Evolutionary conservation across 2,113 vertebrate genomes (phyloP).

Genomic region (Catagonus wagneri): DNA sequence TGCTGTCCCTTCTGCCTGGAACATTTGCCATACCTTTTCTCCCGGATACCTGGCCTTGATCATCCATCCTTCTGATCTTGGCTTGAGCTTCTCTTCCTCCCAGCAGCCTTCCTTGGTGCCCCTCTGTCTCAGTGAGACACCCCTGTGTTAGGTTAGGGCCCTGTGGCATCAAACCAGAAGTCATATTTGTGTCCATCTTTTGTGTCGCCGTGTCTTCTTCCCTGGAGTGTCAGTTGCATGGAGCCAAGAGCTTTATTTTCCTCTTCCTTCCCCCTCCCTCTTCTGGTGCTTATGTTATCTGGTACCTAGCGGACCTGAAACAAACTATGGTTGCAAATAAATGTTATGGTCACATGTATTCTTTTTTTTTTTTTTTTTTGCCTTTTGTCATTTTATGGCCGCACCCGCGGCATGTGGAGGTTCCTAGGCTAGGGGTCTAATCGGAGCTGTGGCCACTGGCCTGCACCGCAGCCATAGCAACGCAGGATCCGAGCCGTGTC

Average conservation of each 20-base stretch:
- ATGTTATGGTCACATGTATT: background rate
- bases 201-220: background rate
- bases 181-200: background rate
- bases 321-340: background rate
- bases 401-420: too few species aligned
- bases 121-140: background rate
- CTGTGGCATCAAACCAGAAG: background rate
- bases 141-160: background rate
- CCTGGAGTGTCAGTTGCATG: background rate
- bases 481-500: too few species aligned
- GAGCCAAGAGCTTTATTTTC: background rate
- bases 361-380: too few species aligned
- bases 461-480: too few species aligned
- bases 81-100: background rate
- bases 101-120: background rate
- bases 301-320: background rate
- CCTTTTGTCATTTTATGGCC: too few species aligned
- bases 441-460: too few species aligned
- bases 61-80: background rate
- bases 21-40: background rate
- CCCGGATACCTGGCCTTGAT: background rate
- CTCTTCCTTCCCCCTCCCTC: background rate
- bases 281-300: background rate
- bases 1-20: background rate
- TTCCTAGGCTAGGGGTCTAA: too few species aligned